Conservation (phyloP, 2,113 vertebrate genomes). For the Ophiodon elongatus region DNA sequence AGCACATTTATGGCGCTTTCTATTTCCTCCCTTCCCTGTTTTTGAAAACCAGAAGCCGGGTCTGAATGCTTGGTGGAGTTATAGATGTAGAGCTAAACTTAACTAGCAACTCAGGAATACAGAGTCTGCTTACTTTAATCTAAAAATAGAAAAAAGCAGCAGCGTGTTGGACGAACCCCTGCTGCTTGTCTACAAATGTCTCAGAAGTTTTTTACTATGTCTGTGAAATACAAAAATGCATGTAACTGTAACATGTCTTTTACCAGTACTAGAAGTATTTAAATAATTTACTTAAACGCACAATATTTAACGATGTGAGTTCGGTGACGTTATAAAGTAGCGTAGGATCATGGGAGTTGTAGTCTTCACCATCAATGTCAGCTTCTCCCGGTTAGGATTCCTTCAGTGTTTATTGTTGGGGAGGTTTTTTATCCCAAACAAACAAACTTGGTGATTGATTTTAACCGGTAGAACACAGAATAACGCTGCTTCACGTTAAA, state of each 20-base stretch:
- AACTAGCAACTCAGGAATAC: neutral
- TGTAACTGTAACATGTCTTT: neutral
- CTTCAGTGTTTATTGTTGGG: too few relatives aligned
- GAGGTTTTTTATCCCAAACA: neutral
- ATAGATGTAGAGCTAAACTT: neutral
- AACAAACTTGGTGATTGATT: neutral
- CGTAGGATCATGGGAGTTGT: neutral
- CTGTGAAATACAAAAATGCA: neutral
- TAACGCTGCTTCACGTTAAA: too few relatives aligned
- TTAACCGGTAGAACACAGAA: neutral
- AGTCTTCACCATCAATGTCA: too few relatives aligned
- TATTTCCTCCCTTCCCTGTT: neutral
- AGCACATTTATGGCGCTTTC: neutral
- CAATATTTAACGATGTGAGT: too few relatives aligned
- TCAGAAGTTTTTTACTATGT: too few relatives aligned
- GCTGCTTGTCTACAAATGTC: neutral
- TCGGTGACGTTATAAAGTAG: neutral
- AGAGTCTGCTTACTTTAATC: neutral
- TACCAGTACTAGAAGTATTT: neutral
- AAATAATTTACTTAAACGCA: too few relatives aligned
- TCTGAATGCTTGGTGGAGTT: neutral
- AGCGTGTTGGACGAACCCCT: neutral
- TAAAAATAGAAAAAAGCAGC: neutral
- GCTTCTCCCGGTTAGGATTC: too few relatives aligned
- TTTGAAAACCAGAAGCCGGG: neutral